Base-by-base conservation (phyloP, 2,888 invertebrate genomes). In the Papilio protenor region DNA sequence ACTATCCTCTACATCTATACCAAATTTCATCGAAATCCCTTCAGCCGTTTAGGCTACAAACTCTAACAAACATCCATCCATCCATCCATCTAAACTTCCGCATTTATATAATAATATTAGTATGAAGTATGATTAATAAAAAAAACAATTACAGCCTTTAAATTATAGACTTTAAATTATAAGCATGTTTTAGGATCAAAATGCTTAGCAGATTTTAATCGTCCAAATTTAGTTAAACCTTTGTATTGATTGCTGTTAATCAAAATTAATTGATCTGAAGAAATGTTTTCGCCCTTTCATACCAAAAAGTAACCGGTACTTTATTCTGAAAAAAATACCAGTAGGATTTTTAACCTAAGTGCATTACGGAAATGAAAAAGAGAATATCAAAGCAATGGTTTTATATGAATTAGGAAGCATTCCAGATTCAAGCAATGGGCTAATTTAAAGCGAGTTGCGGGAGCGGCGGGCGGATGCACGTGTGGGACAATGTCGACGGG, bases 401-500 rank as follows among this genome's bases (percentile, higher is more conserved):
- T 61, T 66, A 40, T 75, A 69, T 75, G 55, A 69, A 40, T 66
- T 69, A 40, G 27, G 66, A 40, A 55, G 66, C 73, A 57, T 73
- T n/a, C 66, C 18, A 73, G 55, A 66, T 77, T 73, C 49, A 66
- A 78, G 73, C 75, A 75, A 78, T 66, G 78, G 72, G 23, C 71
- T 66, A 75, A 76, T 76, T 79, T 79, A 88, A 93, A 94, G 93
- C 93, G 93, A 89, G 91, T 93, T 92, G 83, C 91, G 92, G 90
- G 88, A 89, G 89, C 86, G 85, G 88, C 88, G 85, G 87, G 88
- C 94, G 94, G 94, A 94, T 94, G 94, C 94, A 94, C 94, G 94
- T 94, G 94, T 91, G 91, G 89, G 90, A 89, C 91, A 88, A 80
- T 82, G 84, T 85, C 87, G 83, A 84, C 82, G 85, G 86, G 87